These are phyloP conservation scores for Lithodes maja DNA, from an alignment of 2,888 invertebrate species.

Conservation along the genomic window DNA sequence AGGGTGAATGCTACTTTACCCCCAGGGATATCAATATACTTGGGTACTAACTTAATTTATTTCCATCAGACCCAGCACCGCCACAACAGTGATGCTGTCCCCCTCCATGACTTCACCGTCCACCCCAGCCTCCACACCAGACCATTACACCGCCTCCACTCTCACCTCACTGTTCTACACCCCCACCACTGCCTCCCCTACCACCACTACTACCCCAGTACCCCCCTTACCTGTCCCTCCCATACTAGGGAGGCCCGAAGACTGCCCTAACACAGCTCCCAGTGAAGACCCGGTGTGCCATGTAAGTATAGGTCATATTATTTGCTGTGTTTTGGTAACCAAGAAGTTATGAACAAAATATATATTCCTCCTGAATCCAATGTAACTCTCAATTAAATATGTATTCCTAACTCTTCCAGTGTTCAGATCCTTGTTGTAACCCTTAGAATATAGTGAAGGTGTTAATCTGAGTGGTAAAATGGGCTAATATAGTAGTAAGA, in stretches of 20 bases:
- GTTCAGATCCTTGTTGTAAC: no score
- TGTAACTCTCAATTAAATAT: no score
- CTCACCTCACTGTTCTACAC: constrained; percentile 56
- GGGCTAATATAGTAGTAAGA: no score
- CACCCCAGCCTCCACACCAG: constrained; percentile 28
- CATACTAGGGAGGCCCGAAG: constrained; percentile 53
- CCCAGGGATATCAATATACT: no score
- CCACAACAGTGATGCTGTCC: constrained; percentile 49
- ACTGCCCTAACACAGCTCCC: constrained; percentile 38
- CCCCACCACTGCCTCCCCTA: constrained; percentile 28
- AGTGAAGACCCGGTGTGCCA: constrained; percentile 51
- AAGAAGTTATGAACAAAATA: no score
- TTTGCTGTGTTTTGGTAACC: no score
- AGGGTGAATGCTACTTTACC: no score
- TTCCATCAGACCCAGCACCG: constrained; percentile 32
- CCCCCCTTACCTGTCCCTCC: constrained; percentile 41
- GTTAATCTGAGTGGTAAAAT: no score
- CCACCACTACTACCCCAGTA: constrained; percentile 19
- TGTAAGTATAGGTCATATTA: constrained; percentile 10
- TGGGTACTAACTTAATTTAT: background rate
- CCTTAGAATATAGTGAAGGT: no score
- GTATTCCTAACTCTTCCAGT: no score
- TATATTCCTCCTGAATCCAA: no score
- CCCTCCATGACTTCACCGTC: constrained; percentile 50
- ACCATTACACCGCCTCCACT: constrained; percentile 15